Conservation (phyloP, 2,797 vertebrate species). For the Poeciliopsis presidionis region DNA sequence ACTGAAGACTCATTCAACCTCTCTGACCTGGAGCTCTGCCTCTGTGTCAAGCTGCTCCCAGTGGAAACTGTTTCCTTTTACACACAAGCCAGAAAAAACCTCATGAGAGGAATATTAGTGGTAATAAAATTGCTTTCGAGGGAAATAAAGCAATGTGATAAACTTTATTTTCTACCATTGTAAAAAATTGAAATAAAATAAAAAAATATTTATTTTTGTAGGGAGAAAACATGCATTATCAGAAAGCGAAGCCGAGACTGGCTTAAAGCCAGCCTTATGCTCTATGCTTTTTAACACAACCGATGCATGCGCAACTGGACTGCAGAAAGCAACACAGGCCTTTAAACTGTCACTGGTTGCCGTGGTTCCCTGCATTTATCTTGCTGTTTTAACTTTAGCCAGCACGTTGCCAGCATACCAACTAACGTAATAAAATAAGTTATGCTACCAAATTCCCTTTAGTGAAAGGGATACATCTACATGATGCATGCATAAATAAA, state of each 20-base stretch:
- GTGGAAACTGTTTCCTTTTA: slow-evolving; percentile 33
- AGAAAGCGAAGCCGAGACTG: background rate
- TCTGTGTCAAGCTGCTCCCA: background rate
- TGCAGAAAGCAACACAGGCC: too few relatives aligned
- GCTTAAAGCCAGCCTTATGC: background rate
- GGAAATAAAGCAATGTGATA: background rate
- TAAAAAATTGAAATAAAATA: background rate
- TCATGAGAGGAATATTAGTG: background rate
- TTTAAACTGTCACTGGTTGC: too few relatives aligned
- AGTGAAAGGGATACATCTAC: too few relatives aligned
- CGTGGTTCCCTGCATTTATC: too few relatives aligned
- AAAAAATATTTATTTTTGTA: background rate
- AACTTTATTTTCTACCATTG: background rate
- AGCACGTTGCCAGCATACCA: too few relatives aligned
- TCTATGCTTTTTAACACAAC: too few relatives aligned
- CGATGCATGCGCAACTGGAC: too few relatives aligned
- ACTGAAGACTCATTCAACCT: slow-evolving; percentile 43
- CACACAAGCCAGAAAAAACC: background rate
- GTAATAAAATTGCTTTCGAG: background rate
- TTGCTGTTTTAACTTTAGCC: too few relatives aligned
- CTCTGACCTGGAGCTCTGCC: slow-evolving; percentile 27
- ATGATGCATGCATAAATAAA: too few relatives aligned
- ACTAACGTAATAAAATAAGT: too few relatives aligned
- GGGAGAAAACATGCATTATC: background rate
- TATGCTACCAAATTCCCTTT: too few relatives aligned